Evolutionary conservation across 2,113 vertebrate species (phyloP), one percentile per base, ranked within the genome.

Genomic region (Heptranchias perlo): DNA sequence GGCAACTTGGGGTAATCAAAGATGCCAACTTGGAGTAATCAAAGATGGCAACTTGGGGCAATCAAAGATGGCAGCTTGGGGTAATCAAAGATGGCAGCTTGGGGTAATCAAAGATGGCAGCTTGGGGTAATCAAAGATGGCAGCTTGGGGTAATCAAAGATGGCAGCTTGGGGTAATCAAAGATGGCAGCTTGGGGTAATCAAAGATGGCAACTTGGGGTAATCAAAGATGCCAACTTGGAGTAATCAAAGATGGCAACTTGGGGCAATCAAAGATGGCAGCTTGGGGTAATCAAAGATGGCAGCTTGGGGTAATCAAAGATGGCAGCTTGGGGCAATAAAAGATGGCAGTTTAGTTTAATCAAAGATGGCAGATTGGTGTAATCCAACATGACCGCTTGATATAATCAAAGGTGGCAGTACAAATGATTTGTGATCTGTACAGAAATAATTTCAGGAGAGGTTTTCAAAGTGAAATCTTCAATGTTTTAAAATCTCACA

Each of bases 211-310:
- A 52, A 6, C 49, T 25, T 87, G 21, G 31, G 52, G 10, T 87
- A 28, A 87, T 87, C 84, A 87, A 2, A 87, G 6, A 52, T 31
- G 84, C 28, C 84, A 87, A n/a, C n/a, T n/a, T n/a, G n/a, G n/a
- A n/a, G n/a, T n/a, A n/a, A n/a, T n/a, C n/a, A n/a, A 58, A 93
- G 91, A 62, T 93, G 61, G 91, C 58, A n/a, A 58, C 91, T 39
- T 93, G 1, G 58, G 62, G 1, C 62, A 39, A 93, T 54, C 25
- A 58, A 91, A 91, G 87, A 16, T 91, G 54, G 28, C 52, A 91
- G 87, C 23, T 49, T 87, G 84, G 5, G 18, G 3, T 87, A 18
- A 16, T 87, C 21, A 21, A 31, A 87, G 39, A 87, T 87, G 84
- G 44, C 84, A 52, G 21, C 49, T 25, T 87, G 21, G 31, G 52